phyloP scores from a whole-genome alignment of 1,140 invertebrate species.

The Drosophila sechellia region DNA sequence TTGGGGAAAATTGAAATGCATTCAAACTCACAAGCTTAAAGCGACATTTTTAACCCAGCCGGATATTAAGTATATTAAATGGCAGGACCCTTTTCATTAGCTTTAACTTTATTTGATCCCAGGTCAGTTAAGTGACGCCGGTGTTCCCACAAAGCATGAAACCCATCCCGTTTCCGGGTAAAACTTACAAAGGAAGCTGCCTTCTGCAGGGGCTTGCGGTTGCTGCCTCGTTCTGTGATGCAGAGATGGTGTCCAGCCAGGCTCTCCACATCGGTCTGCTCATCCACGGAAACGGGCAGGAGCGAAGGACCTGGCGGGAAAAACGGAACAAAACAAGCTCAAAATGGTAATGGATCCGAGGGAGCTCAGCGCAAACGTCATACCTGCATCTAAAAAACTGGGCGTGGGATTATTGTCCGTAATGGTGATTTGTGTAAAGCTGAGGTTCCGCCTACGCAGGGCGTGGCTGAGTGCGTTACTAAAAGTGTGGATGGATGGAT shows the following conservation, averaged over 20 bases:
- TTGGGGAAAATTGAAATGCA: no score
- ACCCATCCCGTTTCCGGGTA: background rate
- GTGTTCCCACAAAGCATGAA: conserved; percentile 4
- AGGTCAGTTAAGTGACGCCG: background rate
- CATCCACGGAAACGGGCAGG: conserved; percentile 86
- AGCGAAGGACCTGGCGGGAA: conserved; percentile 58
- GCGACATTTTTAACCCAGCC: no score
- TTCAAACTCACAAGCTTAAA: no score
- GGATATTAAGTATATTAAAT: no score
- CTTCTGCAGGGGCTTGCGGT: conserved; percentile 73
- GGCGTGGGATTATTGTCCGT: conserved; percentile 85
- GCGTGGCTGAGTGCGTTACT: conserved; percentile 86
- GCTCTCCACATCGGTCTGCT: conserved; percentile 88
- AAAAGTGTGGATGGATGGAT: conserved; percentile 19
- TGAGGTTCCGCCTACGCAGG: conserved; percentile 72
- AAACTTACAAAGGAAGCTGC: conserved; percentile 82
- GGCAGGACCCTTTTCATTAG: background rate
- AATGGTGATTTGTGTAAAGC: conserved; percentile 78
- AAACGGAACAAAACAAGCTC: conserved; percentile 70
- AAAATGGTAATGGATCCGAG: background rate
- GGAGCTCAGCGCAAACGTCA: conserved; percentile 30
- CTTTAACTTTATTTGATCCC: background rate
- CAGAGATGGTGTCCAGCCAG: conserved; percentile 90
- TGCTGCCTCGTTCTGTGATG: conserved; percentile 84
- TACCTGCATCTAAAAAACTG: conserved; percentile 86